Conservation (phyloP, 2,797 vertebrate genomes). For the Sebastes matsubarae region DNA sequence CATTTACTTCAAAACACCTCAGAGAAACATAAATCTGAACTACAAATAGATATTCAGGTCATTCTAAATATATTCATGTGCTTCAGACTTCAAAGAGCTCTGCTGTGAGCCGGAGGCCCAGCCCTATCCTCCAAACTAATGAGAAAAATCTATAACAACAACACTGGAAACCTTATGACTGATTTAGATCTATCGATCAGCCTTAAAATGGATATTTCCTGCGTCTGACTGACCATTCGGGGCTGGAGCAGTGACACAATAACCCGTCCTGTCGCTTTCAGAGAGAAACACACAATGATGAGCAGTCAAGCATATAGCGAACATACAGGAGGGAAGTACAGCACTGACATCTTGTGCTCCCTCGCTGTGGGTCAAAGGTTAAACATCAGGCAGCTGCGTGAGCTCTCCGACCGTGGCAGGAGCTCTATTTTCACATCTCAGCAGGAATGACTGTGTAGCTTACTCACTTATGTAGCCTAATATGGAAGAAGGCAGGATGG, state of each 20-base stretch:
- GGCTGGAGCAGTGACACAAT: background rate
- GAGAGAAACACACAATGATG: background rate
- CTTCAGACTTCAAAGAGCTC: conserved; percentile 43
- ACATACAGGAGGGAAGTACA: background rate
- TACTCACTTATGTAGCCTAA: background rate
- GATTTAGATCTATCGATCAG: conserved; percentile 21
- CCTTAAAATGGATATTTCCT: background rate
- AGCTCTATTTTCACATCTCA: conserved; percentile 1
- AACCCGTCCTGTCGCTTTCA: background rate
- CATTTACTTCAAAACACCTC: background rate
- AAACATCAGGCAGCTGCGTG: conserved; percentile 5
- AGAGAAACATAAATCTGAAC: background rate
- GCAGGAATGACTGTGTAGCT: conserved; percentile 2
- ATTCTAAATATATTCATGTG: conserved; percentile 49
- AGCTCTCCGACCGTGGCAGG: background rate
- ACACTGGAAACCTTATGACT: background rate
- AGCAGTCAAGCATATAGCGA: background rate
- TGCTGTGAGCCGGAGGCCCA: background rate
- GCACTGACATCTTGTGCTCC: background rate
- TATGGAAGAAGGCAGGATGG: background rate
- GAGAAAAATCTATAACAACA: conserved; percentile 15
- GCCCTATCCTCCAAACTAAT: conserved; percentile 10
- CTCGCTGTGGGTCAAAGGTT: conserved; percentile 45
- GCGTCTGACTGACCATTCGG: background rate
- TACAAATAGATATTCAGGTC: conserved; percentile 42